Evolutionary conservation across 1,140 invertebrate species (phyloP), one percentile per base, ranked within the genome.

Genomic region (Solenopsis invicta): DNA sequence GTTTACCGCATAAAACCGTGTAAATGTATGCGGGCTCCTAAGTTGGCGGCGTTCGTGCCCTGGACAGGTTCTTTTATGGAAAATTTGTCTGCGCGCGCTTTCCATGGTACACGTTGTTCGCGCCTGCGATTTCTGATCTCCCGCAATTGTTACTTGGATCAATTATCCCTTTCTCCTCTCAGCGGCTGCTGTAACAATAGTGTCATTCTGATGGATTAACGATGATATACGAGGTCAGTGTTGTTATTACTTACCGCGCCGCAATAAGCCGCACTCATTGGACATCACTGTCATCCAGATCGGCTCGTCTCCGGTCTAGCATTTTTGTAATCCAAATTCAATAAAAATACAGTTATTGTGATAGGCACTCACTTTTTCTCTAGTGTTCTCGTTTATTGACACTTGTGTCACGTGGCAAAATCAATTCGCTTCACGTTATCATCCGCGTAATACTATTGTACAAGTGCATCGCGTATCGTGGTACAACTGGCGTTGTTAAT

Each of bases 191-290:
- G 12, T n/a, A 56, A 69, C 24, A 76, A 76, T 66, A 48, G 64
- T 34, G 84, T 80, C 62, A 81, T 45, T 59, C 61, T 48, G 64
- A 85, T 52, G n/a, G 61, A 18, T 41, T 66, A 78, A 78, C 61
- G 76, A 67, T 78, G 76, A 66, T 66, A 50, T 66, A 78, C 37
- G 61, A 78, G 82, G 54, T 80, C 50, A 52, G 62, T 52, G n/a
- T 77, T 64, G 21, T 76, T 78, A 80, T 85, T 85, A 85, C 48
- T 62, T 24, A 45, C 16, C 59, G 81, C 54, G 37, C 37, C 41
- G 74, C 82, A 67, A 81, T 80, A 86, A 80, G 41, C 37, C 52
- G 37, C 24, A 61, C 69, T 74, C 54, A 72, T 45, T 59, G 37
- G 48, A 48, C 50, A 66, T 78, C 77, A 66, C 41, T 54, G 64